Base-by-base conservation (phyloP, 2,797 vertebrate species). In the Clarias fuscus region DNA sequence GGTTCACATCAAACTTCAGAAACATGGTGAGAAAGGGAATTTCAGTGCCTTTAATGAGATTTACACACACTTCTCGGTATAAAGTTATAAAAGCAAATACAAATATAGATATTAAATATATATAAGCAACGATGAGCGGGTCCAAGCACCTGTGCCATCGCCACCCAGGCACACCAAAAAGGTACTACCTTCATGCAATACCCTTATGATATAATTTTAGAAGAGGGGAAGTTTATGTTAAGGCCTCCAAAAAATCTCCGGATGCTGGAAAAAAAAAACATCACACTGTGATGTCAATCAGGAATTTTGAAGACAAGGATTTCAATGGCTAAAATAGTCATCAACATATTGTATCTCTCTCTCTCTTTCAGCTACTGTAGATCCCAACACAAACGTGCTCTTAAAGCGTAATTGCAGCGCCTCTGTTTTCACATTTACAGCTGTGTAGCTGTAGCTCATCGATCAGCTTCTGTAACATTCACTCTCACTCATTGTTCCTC, bases 391-490 rank as follows among this genome's bases (percentile, higher is more conserved):
- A 27, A 7, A 6, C 24, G 13, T 80, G 33, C 22, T 43, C 33
- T 64, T 43, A 64, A 80, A 43, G 56, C n/a, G 17, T 40, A 3
- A 17, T 80, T 43, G 6, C 59, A 5, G 2, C 10, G 17, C 27
- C 17, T 77, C 75, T 59, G 27, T 33, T 67, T 18, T 81, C 61
- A 11, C 78, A 10, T 33, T 67, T n/a, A 10, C 79, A 48, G 62
- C 40, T 48, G 40, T n/a, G 5, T 62, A 48, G 62, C 40, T 48
- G 40, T 48, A 48, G 24, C 15, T 65, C 79, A 65, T 18, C 48
- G 79, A 81, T 81, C 48, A 2, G 61, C 48, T 80, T 37, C 58
- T 61, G 56, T 14, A 78, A 61, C 76, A 78, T 78, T 80, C 17
- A 13, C 13, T 61, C 13, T 61, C 30, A 20, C 18, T 15, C 37